Conservation (phyloP, 2,888 invertebrate species). For the Maniola hyperantus region DNA sequence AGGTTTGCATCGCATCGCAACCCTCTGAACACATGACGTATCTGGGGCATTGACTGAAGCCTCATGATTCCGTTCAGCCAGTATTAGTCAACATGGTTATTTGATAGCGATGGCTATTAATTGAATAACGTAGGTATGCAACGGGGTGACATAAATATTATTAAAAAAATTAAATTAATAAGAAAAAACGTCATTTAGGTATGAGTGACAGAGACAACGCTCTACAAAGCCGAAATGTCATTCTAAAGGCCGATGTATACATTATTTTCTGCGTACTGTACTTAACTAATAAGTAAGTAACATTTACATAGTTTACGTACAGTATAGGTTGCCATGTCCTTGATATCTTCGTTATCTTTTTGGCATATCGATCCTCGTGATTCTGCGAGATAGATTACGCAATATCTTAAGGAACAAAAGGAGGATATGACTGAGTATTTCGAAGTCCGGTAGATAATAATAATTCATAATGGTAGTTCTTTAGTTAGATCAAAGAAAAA, state of each 20-base stretch:
- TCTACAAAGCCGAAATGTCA: no score
- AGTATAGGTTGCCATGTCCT: background rate
- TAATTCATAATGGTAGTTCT: background rate
- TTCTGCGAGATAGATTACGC: constrained; percentile 2
- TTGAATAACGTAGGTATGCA: background rate
- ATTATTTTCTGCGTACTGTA: no score
- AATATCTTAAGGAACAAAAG: background rate
- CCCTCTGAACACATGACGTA: constrained; percentile 5
- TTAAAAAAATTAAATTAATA: no score
- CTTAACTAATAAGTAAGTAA: background rate
- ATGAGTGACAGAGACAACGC: no score
- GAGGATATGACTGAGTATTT: background rate
- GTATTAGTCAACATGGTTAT: constrained; percentile 8
- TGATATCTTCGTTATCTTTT: constrained; percentile 14
- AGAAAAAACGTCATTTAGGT: no score
- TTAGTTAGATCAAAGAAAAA: background rate
- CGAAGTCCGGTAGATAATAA: background rate
- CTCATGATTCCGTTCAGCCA: background rate
- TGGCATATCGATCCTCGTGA: constrained; percentile 7
- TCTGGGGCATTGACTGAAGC: constrained; percentile 24
- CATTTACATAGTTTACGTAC: background rate
- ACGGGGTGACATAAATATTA: constrained; percentile 9
- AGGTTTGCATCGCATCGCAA: background rate
- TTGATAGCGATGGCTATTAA: background rate
- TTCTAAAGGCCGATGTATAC: no score